phyloP scores from a whole-genome alignment of 30 jellyfish, hydroid and myxozoan genomes.

The Cassiopea xamachana region DNA sequence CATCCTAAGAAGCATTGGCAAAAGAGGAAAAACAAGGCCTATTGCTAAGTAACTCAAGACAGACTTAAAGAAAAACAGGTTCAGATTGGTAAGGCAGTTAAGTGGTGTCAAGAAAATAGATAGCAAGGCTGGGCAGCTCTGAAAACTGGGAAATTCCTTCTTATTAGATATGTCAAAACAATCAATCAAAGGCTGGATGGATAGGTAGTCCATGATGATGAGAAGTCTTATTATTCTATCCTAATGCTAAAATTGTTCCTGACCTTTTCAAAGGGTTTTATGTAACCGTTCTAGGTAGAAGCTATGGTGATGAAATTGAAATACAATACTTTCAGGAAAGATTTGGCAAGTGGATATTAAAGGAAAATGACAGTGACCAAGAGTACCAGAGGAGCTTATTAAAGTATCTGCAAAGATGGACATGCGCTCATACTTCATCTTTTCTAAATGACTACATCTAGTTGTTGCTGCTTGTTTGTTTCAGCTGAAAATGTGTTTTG shows the following conservation, averaged over 20 bases:
- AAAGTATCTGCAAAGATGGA: background rate
- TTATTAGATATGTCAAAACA: background rate
- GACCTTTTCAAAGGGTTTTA: background rate
- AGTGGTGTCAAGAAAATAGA: background rate
- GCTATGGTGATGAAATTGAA: background rate
- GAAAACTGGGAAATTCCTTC: background rate
- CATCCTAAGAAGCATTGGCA: background rate
- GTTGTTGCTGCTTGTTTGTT: background rate
- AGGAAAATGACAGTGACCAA: background rate
- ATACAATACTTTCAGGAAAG: background rate
- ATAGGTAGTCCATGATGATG: background rate
- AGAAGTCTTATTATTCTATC: background rate
- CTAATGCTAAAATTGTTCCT: background rate
- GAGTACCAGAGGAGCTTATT: background rate
- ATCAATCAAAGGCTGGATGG: background rate
- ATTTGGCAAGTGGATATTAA: background rate
- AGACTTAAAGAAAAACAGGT: background rate
- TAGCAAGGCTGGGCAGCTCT: background rate
- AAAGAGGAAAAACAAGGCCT: background rate
- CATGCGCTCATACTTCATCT: background rate
- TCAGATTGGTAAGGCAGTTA: background rate
- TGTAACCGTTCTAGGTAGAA: background rate
- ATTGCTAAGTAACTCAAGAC: background rate
- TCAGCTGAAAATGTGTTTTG: background rate
- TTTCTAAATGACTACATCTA: background rate